Evolutionary conservation across 2,888 invertebrate species (phyloP).

Genomic region (Arrhopalites spinosus): DNA sequence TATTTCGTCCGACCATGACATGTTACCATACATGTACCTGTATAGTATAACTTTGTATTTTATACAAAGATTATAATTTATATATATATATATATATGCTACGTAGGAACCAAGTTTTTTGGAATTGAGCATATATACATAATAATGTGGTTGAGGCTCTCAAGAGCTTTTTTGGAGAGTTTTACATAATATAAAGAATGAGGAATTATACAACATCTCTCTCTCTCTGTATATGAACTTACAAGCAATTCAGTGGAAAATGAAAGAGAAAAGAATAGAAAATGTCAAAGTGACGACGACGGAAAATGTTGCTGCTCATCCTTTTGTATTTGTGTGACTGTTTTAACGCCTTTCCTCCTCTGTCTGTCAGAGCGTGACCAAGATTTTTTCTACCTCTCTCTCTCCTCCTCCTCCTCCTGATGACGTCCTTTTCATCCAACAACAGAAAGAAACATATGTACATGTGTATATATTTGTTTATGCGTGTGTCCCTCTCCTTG

Average conservation of each 20-base stretch:
- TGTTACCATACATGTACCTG: no score
- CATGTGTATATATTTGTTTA: neutral
- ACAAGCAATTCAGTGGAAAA: conserved; percentile 32
- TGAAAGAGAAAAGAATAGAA: conserved; percentile 27
- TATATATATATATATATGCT: no score
- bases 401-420: no score
- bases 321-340: conserved; percentile 51
- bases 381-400: conserved; percentile 23
- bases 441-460: conserved; percentile 7
- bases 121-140: no score
- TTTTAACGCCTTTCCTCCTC: conserved; percentile 45
- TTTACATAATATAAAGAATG: no score
- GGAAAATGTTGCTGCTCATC: conserved; percentile 41
- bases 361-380: conserved; percentile 36
- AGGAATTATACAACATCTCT: no score
- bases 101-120: no score
- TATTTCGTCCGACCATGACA: conserved; percentile 22
- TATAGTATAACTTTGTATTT: no score
- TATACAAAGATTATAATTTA: no score
- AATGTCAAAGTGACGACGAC: conserved; percentile 46
- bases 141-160: neutral
- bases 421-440: conserved; percentile 36
- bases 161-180: no score
- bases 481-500: neutral
- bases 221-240: conserved; percentile 13